Base-by-base conservation (phyloP, 1,140 invertebrate species). In the Oncopeltus fasciatus region DNA sequence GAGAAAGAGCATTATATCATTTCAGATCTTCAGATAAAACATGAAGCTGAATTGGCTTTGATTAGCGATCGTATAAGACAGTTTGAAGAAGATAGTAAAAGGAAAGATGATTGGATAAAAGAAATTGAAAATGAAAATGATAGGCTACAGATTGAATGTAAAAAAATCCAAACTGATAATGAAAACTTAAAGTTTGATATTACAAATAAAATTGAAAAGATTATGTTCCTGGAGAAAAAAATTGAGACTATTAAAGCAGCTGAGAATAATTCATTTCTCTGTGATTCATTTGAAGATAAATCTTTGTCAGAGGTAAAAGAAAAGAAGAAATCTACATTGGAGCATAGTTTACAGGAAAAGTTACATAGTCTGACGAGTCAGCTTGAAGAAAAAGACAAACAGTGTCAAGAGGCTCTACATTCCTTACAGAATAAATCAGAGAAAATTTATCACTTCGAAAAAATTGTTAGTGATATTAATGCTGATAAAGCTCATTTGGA, bases 121-220 rank as follows among this genome's bases (percentile, higher is more conserved):
- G 27, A 56, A 27, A 56, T 56, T 14, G 51, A 56, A 56, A 56
- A 56, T n/a, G 51, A 56, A 56, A 56, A 56, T 56, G 51, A 56
- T 24, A 1, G 51, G 27, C 24, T 56, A 26, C 21, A 14, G 4
- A 56, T n/a, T 26, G 51, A 56, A 29, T 56, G 51, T 56, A 56
- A 56, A 56, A n/a, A 56, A 56, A 27, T 56, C n/a, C 51, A 56
- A 56, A 14, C 5, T 26, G 51, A 56, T 26, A 56, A 56, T 29
- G 27, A 26, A 27, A 27, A 21, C 27, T 56, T 56, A 56, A 56
- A 56, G 27, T 3, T 2, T 1, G 51, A 56, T 27, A 14, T 56
- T 3, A 46, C 18, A 20, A 20, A 20, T 4, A 46, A 46, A 46
- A 5, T 56, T 1, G 2, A 16, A 1, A 56, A 56, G 27, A 56